Conservation (phyloP, 92 coral and sea anemone species). For the Palythoa grandiflora region DNA sequence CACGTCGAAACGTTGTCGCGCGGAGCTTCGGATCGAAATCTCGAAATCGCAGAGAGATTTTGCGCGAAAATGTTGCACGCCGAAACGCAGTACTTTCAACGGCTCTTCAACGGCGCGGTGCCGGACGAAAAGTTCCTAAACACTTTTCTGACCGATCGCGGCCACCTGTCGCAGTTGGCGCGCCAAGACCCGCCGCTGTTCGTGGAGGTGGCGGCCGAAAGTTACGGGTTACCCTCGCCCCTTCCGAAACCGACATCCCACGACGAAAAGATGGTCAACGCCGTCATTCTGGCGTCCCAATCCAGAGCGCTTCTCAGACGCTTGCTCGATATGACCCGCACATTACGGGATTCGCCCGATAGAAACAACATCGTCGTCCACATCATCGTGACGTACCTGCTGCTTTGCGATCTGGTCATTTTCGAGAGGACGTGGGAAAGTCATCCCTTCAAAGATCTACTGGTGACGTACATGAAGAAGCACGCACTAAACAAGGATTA, state of each 20-base stretch:
- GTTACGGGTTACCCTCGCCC: not conserved
- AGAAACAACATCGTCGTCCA: not conserved
- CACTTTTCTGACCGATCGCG: conserved; percentile 4
- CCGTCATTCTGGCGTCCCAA: not conserved
- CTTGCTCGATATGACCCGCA: not conserved
- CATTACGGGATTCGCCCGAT: not conserved
- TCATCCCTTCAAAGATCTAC: not conserved
- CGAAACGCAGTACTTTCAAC: conserved; percentile 7
- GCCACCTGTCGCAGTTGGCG: conserved; percentile 2
- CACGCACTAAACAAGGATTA: not conserved
- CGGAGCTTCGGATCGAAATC: conserved; percentile 1
- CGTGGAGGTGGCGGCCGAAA: not conserved
- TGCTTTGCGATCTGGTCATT: not conserved
- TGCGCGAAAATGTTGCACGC: not conserved
- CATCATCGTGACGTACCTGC: not conserved
- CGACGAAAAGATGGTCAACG: not conserved
- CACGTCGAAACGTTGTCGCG: not conserved
- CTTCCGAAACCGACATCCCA: not conserved
- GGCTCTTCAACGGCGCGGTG: not conserved
- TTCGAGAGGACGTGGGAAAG: not conserved
- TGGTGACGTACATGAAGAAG: not conserved
- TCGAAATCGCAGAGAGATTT: not conserved
- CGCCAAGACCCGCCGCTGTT: not conserved
- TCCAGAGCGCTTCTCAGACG: not conserved
- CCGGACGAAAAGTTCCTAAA: not conserved